These are phyloP conservation scores for Antheraea pernyi DNA, from an alignment of 1,140 invertebrate genomes.

Conservation along the genomic window DNA sequence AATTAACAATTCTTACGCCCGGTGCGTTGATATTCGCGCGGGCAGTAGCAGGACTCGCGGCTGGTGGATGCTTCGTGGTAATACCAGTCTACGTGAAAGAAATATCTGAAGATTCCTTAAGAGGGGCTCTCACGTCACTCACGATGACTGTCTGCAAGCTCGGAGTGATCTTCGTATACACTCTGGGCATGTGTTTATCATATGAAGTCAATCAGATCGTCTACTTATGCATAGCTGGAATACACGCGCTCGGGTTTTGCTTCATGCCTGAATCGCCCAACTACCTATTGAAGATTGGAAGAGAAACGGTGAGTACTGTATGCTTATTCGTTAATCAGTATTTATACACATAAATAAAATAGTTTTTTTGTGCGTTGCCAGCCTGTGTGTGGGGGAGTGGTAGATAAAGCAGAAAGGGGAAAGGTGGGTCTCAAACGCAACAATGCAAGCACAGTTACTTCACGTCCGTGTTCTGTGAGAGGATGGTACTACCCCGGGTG, in stretches of 20 bases:
- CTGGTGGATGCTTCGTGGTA: constrained; percentile 71
- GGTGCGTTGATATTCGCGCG: constrained; percentile 47
- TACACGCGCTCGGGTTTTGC: constrained; percentile 31
- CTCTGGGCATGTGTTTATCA: constrained; percentile 30
- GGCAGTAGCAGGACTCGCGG: constrained; percentile 66
- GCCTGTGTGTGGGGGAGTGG: too few species aligned
- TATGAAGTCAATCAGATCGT: constrained; percentile 38
- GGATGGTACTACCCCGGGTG: too few species aligned
- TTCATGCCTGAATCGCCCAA: constrained; percentile 50
- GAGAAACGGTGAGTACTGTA: constrained; percentile 31
- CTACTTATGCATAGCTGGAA: constrained; percentile 26
- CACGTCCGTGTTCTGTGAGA: too few species aligned
- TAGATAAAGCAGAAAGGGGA: too few species aligned
- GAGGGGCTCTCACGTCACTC: constrained; percentile 57
- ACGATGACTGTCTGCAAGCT: constrained; percentile 44
- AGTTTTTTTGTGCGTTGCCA: too few species aligned
- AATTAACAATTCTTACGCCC: constrained; percentile 26
- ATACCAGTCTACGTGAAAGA: constrained; percentile 79
- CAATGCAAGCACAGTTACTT: too few species aligned
- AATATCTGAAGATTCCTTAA: constrained; percentile 61
- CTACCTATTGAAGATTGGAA: constrained; percentile 37
- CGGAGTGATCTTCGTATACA: constrained; percentile 46
- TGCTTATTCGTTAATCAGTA: too few species aligned
- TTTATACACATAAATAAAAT: too few species aligned
- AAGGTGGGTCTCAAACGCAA: too few species aligned